Evolutionary conservation across 2,888 invertebrate genomes (phyloP).

Genomic region (Micoletzkya japonica): DNA sequence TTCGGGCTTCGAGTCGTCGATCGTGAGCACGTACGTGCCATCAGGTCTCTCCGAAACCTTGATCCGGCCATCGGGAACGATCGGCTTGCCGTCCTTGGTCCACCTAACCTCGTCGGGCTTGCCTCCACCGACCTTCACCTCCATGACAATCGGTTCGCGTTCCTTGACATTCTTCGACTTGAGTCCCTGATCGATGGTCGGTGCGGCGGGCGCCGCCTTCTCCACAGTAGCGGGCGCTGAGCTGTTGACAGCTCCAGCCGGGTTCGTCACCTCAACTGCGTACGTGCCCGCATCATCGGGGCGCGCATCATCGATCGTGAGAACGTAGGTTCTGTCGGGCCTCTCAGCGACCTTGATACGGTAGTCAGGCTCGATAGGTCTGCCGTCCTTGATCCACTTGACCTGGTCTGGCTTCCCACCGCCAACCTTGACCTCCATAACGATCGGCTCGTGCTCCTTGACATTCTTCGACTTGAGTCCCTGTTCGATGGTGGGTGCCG

Average conservation of each 20-base stretch:
- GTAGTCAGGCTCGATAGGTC: conserved; percentile 46
- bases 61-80: conserved; percentile 67
- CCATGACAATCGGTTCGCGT: conserved; percentile 79
- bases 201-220: conserved; percentile 29
- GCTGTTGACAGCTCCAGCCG: conserved; percentile 44
- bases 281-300: conserved; percentile 46
- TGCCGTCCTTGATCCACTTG: conserved; percentile 87
- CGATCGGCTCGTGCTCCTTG: conserved; percentile 81
- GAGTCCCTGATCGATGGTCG: conserved; percentile 74
- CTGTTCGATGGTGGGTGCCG: conserved; percentile 70
- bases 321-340: conserved; percentile 71
- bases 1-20: conserved; percentile 37
- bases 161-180: conserved; percentile 74
- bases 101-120: conserved; percentile 76
- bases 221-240: conserved; percentile 36
- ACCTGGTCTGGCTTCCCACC: conserved; percentile 73
- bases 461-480: conserved; percentile 73
- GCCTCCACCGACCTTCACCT: conserved; percentile 80
- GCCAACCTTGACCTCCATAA: conserved; percentile 81
- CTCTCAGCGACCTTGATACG: conserved; percentile 40
- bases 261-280: conserved; percentile 43
- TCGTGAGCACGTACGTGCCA: conserved; percentile 67
- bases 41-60: conserved; percentile 66
- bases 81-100: conserved; percentile 77
- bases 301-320: conserved; percentile 41